Base-by-base conservation (phyloP, 2,888 invertebrate genomes). In the Perizoma flavofasciatum region DNA sequence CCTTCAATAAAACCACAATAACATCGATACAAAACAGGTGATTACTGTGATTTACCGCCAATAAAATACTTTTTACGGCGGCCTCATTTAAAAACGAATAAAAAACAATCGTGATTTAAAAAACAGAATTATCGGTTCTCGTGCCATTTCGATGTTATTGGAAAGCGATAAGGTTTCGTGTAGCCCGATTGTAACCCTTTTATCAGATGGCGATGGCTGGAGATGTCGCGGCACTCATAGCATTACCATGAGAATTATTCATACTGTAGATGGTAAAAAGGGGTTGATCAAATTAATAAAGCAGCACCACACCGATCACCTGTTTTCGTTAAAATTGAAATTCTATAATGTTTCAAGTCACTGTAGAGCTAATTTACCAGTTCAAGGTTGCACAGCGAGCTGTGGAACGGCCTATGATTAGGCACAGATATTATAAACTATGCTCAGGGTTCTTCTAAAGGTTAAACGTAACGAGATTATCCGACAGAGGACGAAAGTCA, bases 151-250 rank as follows among this genome's bases (percentile, higher is more conserved):
- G 75, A 75, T 84, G 86, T 90, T 90, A 91, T 91, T 86, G 86
- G 79, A 78, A 86, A 86, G 77, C 84, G 77, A 87, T 86, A 78
- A 76, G 73, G 71, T 63, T 78, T 79, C 85, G 85, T 83, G 84
- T 79, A 22, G 11, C 22, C 22, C 22, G 22, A 22, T 22, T 22
- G 39, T 7, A 39, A 39, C 39, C 8, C 88, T 89, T 89, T 91
- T 92, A 92, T 91, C 91, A 77, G 91, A 91, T 90, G 72, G 90
- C 73, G 85, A 68, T 72, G 73, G 73, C 67, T 70, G 71, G 90
- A 77, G 85, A 86, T 79, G 81, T 89, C 90, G 79, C 88, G 70
- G 75, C 66, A 51, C 32, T 52, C 52, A 44, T 54, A 58, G 51
- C 50, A 57, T 69, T 67, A 61, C 54, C n/a, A 46, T n/a, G 41